Base-by-base conservation (phyloP, 2,888 invertebrate genomes). In the Hoplodrina ambigua region DNA sequence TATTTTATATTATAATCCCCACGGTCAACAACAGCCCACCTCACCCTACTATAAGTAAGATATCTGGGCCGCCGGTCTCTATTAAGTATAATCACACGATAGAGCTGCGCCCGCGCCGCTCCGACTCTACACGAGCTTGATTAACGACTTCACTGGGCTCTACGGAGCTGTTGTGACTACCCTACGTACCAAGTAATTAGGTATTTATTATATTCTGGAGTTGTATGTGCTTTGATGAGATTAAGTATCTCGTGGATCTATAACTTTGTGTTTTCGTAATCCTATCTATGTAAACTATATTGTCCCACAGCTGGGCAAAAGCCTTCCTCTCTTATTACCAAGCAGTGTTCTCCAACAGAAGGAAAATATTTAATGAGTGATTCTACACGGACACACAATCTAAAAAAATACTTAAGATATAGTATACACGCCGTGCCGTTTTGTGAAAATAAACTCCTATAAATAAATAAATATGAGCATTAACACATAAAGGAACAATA, bases 21-120 rank as follows among this genome's bases (percentile, higher is more conserved):
- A 54, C 17, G 19, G 17, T 57, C 66, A 19, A 52, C 61, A 78
- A 81, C 46, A 17, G 67, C 49, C 46, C 50, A 70, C 37, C 61
- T 79, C 62, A 88, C 91, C 92, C 84, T 80, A 86, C 75, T 30
- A 33, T 73, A 68, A 91, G 89, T 92, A 86, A 93, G 92, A 91
- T 90, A 89, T 93, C 92, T 89, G 87, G 84, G 86, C 75, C 88
- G 88, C 82, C 82, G 86, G 88, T 91, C 89, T 91, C 92, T 91
- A 93, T 93, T 93, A 92, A 91, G 88, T 91, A 86, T 93, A 92
- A 93, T 93, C 92, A 91, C 87, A 88, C 87, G 89, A 90, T 88
- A 68, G 82, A 74, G 73, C 86, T 81, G 86, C 84, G 85, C 83
- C 62, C 75, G 80, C 83, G 84, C 80, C 80, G 80, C 79, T 69